Conservation (phyloP, 1,140 invertebrate species). For the Lamellibrachia luymesi region DNA sequence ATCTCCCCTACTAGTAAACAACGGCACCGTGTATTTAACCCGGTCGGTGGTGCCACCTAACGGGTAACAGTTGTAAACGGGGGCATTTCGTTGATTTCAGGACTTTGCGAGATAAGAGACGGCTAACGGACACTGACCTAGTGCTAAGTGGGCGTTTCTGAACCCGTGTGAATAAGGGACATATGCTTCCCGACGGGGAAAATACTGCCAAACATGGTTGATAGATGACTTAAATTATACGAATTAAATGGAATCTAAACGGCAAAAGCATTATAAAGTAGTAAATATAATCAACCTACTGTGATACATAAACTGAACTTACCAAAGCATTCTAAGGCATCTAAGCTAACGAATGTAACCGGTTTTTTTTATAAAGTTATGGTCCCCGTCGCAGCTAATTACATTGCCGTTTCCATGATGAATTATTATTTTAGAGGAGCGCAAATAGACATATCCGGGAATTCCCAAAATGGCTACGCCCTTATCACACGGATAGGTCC, state of each 20-base stretch:
- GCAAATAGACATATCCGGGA: background rate
- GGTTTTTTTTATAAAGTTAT: background rate
- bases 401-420: background rate
- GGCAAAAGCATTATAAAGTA: background rate
- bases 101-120: no score
- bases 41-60: no score
- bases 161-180: background rate
- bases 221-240: background rate
- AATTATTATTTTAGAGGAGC: constrained; percentile 5
- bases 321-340: background rate
- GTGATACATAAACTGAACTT: background rate
- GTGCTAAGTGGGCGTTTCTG: no score
- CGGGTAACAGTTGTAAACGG: no score
- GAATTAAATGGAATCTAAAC: background rate
- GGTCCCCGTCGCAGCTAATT: background rate
- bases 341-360: background rate
- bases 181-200: background rate
- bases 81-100: no score
- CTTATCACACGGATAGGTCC: background rate
- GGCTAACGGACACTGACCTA: no score
- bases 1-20: no score
- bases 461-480: background rate
- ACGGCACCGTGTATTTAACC: no score
- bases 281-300: background rate
- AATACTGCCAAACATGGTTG: background rate